A percentile compares a stretch with the other conserved stretches of the same genome.
These are phyloP conservation scores for Drosophila dunni DNA, from an alignment of 1,140 invertebrate species.

Conservation along the genomic window DNA sequence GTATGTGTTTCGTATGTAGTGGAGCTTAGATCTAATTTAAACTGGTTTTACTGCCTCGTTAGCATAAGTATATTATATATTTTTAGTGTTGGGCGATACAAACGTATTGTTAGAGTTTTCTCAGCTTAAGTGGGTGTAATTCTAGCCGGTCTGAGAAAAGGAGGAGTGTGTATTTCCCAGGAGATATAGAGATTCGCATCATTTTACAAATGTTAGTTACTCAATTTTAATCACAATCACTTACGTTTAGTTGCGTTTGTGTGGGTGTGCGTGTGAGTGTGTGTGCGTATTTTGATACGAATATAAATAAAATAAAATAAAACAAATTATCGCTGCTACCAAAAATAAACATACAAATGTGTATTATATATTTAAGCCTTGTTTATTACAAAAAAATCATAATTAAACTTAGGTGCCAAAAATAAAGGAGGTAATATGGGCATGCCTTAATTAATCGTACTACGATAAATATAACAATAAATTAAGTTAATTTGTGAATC, in stretches of 20 bases:
- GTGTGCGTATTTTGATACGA: conserved; percentile 36
- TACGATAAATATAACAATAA: conserved; percentile 57
- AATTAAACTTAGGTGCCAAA: conserved; percentile 57
- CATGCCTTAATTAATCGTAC: conserved; percentile 37
- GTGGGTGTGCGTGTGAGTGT: background rate
- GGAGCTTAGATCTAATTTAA: conserved; percentile 62
- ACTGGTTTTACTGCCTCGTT: conserved; percentile 75
- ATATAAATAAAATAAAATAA: conserved; percentile 24
- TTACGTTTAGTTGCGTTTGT: conserved; percentile 71
- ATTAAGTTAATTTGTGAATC: conserved; percentile 52
- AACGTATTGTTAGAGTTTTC: conserved; percentile 59
- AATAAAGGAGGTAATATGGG: conserved; percentile 43
- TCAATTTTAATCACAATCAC: conserved; percentile 77
- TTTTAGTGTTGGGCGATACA: conserved; percentile 49
- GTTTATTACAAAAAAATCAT: conserved; percentile 65
- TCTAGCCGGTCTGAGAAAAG: background rate
- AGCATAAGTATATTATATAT: conserved; percentile 41
- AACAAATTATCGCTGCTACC: conserved; percentile 21
- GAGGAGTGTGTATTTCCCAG: conserved; percentile 27
- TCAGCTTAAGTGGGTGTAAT: conserved; percentile 47
- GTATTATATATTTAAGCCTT: conserved; percentile 43
- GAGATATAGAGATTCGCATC: conserved; percentile 17
- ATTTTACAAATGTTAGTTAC: conserved; percentile 76
- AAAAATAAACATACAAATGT: conserved; percentile 29
- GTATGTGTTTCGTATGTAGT: conserved; percentile 5